These are phyloP conservation scores for Xestia ashworthii DNA, from an alignment of 2,888 invertebrate species.

Conservation along the genomic window DNA sequence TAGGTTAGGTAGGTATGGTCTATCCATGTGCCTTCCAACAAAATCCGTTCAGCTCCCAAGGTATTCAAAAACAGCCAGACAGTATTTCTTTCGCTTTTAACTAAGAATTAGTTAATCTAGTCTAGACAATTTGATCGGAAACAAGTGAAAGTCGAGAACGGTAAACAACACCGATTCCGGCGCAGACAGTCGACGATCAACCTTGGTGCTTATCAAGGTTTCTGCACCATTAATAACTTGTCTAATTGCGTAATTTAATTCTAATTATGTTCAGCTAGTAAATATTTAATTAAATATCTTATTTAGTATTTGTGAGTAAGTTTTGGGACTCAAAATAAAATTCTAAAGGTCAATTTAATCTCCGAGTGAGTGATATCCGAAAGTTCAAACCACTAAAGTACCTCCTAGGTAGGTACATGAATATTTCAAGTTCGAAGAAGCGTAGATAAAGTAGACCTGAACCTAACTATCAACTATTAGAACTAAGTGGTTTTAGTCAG, in stretches of 20 bases:
- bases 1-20: too few species aligned
- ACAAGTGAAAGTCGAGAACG: constrained; percentile 51
- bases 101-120: not conserved
- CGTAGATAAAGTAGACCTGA: not conserved
- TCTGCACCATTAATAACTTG: constrained; percentile 22
- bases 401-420: not conserved
- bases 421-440: constrained; percentile 19
- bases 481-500: not conserved
- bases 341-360: not conserved
- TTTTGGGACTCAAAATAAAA: constrained; percentile 1
- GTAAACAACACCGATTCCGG: constrained; percentile 34
- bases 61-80: too few species aligned
- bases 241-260: constrained; percentile 36
- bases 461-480: not conserved
- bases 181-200: constrained; percentile 24
- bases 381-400: not conserved
- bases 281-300: constrained; percentile 1
- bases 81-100: too few species aligned
- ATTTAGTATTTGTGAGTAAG: not conserved
- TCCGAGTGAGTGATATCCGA: not conserved
- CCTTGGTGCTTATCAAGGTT: constrained; percentile 49
- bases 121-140: constrained; percentile 30
- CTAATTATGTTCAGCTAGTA: not conserved
- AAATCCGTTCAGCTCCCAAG: not conserved
- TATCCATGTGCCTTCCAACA: not conserved